These are phyloP conservation scores for Elymnias hypermnestra DNA, from an alignment of 1,140 invertebrate species.

Conservation along the genomic window DNA sequence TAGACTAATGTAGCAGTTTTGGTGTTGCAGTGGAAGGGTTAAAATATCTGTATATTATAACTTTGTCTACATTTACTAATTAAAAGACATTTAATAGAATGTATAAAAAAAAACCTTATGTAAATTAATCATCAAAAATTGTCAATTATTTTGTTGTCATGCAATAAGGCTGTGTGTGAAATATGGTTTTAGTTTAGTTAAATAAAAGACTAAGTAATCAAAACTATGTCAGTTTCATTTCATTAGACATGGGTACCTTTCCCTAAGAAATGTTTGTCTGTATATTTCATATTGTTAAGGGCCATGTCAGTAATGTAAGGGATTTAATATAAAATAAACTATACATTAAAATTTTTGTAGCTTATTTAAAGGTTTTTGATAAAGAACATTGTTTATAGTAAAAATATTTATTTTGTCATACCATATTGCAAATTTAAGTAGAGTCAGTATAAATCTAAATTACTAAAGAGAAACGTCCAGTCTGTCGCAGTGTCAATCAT, in stretches of 20 bases:
- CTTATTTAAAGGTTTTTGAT: neutral
- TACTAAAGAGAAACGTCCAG: conserved; percentile 10
- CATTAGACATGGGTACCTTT: conserved; percentile 5
- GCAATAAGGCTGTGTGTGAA: conserved; percentile 46
- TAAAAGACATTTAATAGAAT: too few species aligned
- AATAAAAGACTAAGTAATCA: conserved; percentile 18
- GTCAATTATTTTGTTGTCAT: conserved; percentile 45
- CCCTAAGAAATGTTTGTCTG: conserved; percentile 1
- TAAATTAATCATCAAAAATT: conserved; percentile 6
- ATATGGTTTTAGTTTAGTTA: conserved; percentile 31
- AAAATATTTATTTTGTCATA: conserved; percentile 15
- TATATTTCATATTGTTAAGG: conserved; percentile 1
- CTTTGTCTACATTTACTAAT: too few species aligned
- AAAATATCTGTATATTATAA: too few species aligned
- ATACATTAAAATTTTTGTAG: neutral
- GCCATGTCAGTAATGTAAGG: neutral
- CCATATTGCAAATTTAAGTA: conserved; percentile 8
- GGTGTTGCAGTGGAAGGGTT: too few species aligned
- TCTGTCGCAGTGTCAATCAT: conserved; percentile 25
- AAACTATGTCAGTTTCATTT: conserved; percentile 11
- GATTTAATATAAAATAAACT: conserved; percentile 8
- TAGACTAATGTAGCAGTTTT: too few species aligned
- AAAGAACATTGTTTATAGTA: conserved; percentile 19
- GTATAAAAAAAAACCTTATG: too few species aligned
- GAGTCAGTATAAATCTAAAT: conserved; percentile 12